Evolutionary conservation across 1,140 invertebrate species (phyloP).

Genomic region (Brachionus angularis): DNA sequence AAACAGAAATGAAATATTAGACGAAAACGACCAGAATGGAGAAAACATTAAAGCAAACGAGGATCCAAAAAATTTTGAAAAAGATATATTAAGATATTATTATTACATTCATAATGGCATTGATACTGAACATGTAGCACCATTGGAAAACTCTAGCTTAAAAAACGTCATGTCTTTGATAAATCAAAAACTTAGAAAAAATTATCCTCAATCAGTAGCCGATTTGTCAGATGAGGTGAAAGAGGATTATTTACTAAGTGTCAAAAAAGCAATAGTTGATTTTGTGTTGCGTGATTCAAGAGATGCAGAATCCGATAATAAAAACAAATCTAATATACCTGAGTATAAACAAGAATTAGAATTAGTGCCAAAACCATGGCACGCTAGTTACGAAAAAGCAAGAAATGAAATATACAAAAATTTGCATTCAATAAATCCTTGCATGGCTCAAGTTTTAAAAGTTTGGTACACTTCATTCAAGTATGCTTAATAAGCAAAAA

Average conservation of each 20-base stretch:
- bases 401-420: conserved; percentile 62
- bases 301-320: conserved; percentile 48
- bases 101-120: conserved; percentile 83
- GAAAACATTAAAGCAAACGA: conserved; percentile 48
- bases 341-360: conserved; percentile 63
- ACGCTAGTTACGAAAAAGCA: conserved; percentile 60
- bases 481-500: too few relatives aligned
- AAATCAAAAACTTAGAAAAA: conserved; percentile 49
- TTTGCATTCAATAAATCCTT: conserved; percentile 75
- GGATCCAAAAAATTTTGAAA: conserved; percentile 37
- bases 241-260: conserved; percentile 74
- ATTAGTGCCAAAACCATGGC: conserved; percentile 66
- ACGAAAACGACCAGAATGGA: conserved; percentile 46
- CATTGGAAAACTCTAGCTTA: conserved; percentile 64
- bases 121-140: conserved; percentile 76
- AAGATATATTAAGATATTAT: conserved; percentile 66
- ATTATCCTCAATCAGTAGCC: conserved; percentile 54
- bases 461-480: conserved; percentile 74
- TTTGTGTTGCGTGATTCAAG: conserved; percentile 75
- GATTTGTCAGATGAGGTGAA: conserved; percentile 61
- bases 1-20: conserved; percentile 6
- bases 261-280: conserved; percentile 76
- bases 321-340: conserved; percentile 52
- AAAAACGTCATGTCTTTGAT: conserved; percentile 61
- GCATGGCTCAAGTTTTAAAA: conserved; percentile 72